These are phyloP conservation scores for Scaptomyza hsui DNA, from an alignment of 1,140 invertebrate genomes.

Conservation along the genomic window DNA sequence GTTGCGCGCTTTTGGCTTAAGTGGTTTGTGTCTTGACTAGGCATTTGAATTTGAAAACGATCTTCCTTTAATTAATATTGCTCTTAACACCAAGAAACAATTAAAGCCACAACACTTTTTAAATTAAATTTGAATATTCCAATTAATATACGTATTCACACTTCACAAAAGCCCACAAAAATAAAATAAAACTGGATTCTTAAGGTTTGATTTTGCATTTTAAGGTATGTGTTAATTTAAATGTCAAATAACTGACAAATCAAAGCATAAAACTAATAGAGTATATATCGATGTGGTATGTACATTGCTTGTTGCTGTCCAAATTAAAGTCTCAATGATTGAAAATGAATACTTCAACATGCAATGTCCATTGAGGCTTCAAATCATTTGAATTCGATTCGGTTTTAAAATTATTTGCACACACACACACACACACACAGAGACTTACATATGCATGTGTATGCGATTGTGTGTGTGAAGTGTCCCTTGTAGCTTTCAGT, in stretches of 20 bases:
- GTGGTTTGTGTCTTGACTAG: constrained; percentile 15
- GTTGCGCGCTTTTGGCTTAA: neutral
- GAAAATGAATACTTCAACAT: constrained; percentile 3
- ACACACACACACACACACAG: constrained; percentile 8
- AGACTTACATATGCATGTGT: constrained; percentile 21
- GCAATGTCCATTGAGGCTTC: constrained; percentile 17
- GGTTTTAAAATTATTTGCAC: constrained; percentile 63
- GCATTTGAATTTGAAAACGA: neutral
- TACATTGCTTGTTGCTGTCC: neutral
- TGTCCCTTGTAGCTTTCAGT: constrained; percentile 6
- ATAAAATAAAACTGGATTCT: no score
- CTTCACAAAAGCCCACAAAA: no score
- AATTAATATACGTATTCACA: no score
- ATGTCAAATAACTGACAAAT: neutral
- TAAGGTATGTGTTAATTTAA: neutral
- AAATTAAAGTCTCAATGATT: neutral
- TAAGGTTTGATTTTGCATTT: no score
- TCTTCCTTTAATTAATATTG: no score
- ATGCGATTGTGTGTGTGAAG: constrained; percentile 10
- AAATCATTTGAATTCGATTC: constrained; percentile 67
- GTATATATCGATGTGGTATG: neutral
- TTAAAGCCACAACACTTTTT: neutral
- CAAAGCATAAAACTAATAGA: neutral
- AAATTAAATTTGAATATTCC: no score
- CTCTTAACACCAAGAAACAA: no score